These are phyloP conservation scores for Harpalus rubripes DNA, from an alignment of 2,888 invertebrate species.

Conservation along the genomic window DNA sequence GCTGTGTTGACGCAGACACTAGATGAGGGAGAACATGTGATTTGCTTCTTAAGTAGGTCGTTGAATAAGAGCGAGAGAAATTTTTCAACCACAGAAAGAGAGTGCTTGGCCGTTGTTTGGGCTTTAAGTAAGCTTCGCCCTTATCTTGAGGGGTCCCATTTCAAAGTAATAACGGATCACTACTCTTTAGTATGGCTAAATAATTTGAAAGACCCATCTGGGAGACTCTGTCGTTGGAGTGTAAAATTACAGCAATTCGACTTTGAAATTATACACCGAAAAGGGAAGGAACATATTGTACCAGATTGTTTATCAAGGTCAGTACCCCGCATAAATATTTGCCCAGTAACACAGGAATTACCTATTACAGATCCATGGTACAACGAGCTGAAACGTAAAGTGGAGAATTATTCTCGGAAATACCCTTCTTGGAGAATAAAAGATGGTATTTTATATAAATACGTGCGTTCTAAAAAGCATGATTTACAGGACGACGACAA, in stretches of 20 bases:
- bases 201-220: too few species aligned
- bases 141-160: too few species aligned
- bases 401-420: conserved; percentile 54
- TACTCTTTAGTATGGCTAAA: too few species aligned
- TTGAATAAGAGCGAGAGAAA: conserved; percentile 4
- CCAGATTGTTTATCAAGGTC: too few species aligned
- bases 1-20: background rate
- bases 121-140: too few species aligned
- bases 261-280: too few species aligned
- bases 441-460: conserved; percentile 67
- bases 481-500: conserved; percentile 43
- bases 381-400: background rate
- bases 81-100: conserved; percentile 3
- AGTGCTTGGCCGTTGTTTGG: too few species aligned
- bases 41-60: background rate
- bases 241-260: too few species aligned
- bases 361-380: background rate
- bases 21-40: background rate
- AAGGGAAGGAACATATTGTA: too few species aligned
- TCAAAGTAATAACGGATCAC: too few species aligned
- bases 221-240: too few species aligned
- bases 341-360: conserved; percentile 2
- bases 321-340: background rate
- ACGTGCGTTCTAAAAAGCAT: conserved; percentile 41
- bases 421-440: conserved; percentile 68